Base-by-base conservation (phyloP, 2,797 vertebrate species). In the Thripadectes ignobilis region DNA sequence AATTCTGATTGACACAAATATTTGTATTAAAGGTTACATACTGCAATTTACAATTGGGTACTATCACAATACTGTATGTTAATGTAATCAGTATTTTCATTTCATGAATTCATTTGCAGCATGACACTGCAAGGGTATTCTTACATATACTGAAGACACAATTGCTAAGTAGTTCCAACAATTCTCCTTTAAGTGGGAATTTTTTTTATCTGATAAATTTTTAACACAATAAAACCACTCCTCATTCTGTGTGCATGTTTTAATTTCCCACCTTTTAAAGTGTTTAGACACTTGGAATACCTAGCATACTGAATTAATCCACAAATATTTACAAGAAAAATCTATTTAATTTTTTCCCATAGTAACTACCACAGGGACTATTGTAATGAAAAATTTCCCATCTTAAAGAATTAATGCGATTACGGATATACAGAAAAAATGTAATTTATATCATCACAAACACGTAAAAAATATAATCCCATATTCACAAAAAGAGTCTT, bases 1-100 rank as follows among this genome's bases (percentile, higher is more conserved):
- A 96, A 95, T 96, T 96, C 95, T 97, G 96, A 97, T 95, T 97
- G 96, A 96, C 97, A 96, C 95, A 97, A 97, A 97, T 97, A 97
- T 97, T 97, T 97, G 97, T 94, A 96, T 94, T 96, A 97, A 96
- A 94, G 95, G 89, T 95, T 96, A 95, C 95, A 92, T 94, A 74
- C 91, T 93, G 92, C 93, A 96, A 96, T 97, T 96, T 97, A 93
- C 93, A 95, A 93, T 7, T 91, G 96, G 85, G 85, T 84, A 86
- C 84, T 94, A 96, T 96, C 94, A 97, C 92, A 97, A 95, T 96
- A 95, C 96, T 94, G 92, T 97, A 97, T 97, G 97, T 94, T 97
- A 97, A 97, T 97, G 97, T 84, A 97, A 97, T 97, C 97, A 97
- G 96, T 95, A 94, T 92, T 96, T 96, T 94, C 85, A 81, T 95